phyloP scores from a whole-genome alignment of 1,140 invertebrate species.

The Diabrotica virgifera region DNA sequence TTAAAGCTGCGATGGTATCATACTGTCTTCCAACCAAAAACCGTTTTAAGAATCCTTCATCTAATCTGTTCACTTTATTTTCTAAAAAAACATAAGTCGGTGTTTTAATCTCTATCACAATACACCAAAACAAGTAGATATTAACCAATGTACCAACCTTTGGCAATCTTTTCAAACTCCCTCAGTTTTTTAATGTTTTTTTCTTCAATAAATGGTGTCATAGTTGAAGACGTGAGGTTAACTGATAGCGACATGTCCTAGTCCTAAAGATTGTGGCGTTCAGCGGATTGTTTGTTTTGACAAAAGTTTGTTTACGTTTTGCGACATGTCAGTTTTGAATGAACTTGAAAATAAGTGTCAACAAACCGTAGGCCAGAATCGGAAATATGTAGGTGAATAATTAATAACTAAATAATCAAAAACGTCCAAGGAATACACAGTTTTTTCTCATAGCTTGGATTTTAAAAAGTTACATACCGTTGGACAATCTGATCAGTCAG shows the following conservation, averaged over 20 bases:
- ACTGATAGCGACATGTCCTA: neutral
- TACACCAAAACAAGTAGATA: no score
- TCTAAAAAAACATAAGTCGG: constrained; percentile 7
- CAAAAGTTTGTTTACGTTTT: neutral
- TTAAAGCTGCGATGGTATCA: constrained; percentile 6
- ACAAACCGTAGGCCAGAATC: neutral
- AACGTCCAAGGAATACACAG: no score
- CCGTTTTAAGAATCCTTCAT: constrained; percentile 8
- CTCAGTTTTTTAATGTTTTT: no score
- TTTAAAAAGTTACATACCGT: no score
- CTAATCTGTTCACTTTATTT: constrained; percentile 10
- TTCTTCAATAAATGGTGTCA: no score
- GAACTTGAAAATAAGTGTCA: neutral
- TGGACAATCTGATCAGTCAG: no score
- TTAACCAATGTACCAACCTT: neutral
- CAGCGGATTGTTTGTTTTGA: no score
- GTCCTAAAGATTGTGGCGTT: no score
- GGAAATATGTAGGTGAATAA: no score
- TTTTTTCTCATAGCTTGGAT: no score
- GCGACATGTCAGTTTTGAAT: neutral
- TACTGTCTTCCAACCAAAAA: constrained; percentile 13
- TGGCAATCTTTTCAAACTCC: constrained; percentile 12
- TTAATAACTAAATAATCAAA: no score
- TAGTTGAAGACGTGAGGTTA: neutral
- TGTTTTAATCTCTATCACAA: no score